Evolutionary conservation across 2,113 vertebrate genomes (phyloP).

Genomic region (Anoplopoma fimbria): DNA sequence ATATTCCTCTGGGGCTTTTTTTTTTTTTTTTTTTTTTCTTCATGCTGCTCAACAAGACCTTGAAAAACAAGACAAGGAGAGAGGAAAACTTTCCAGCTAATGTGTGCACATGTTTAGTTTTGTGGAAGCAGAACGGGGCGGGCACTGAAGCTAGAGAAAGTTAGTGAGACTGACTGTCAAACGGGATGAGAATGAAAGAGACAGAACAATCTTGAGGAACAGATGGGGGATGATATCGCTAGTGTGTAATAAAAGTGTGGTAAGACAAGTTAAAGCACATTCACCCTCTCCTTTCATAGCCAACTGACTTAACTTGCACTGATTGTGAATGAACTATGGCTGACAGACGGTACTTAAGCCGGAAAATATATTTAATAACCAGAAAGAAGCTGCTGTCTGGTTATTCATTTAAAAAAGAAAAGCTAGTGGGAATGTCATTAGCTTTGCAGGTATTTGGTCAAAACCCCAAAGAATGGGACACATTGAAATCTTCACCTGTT

Average conservation of each 20-base stretch:
- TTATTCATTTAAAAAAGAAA: background rate
- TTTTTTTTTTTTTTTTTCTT: slow-evolving; percentile 16
- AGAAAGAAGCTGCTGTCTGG: background rate
- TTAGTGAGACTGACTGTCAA: slow-evolving; percentile 57
- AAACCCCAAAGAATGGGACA: background rate
- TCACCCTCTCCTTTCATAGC: background rate
- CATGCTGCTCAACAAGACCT: slow-evolving; percentile 70
- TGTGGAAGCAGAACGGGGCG: slow-evolving; percentile 42
- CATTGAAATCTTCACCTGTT: no score
- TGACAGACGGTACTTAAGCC: background rate
- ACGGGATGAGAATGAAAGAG: slow-evolving; percentile 30
- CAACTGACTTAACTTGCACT: slow-evolving; percentile 4
- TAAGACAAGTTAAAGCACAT: slow-evolving; percentile 3
- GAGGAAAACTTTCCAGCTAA: slow-evolving; percentile 50
- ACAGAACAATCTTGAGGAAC: slow-evolving; percentile 41
- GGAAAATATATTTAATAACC: background rate
- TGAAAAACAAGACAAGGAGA: slow-evolving; percentile 76
- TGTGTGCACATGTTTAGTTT: slow-evolving; percentile 59
- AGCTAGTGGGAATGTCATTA: background rate
- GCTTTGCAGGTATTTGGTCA: background rate
- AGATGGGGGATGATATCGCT: slow-evolving; percentile 47
- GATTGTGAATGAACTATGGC: background rate
- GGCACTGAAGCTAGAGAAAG: background rate
- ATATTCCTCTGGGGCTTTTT: slow-evolving; percentile 71
- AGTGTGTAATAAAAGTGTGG: slow-evolving; percentile 4